phyloP scores from a whole-genome alignment of 2,797 vertebrate genomes.

The Prunella strophiata region DNA sequence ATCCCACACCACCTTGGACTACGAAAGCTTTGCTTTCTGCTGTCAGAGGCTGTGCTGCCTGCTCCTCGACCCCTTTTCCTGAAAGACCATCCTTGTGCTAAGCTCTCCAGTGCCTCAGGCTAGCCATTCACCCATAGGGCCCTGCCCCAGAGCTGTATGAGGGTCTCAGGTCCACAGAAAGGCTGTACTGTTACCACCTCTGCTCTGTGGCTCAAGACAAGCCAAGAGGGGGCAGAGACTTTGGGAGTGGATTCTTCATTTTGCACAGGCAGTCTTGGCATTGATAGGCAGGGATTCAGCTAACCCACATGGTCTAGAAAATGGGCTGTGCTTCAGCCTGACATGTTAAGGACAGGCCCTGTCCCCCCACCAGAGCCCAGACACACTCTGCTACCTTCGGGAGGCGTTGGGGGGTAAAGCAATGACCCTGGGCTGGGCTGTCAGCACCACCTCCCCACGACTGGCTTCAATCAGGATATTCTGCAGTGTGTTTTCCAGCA shows the following conservation, averaged over 20 bases:
- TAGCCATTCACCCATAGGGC: not conserved
- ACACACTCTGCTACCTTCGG: slow-evolving; percentile 40
- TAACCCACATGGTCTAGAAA: not conserved
- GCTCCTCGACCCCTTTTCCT: not conserved
- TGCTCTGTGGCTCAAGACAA: not conserved
- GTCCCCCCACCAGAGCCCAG: not conserved
- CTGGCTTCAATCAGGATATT: slow-evolving; percentile 91
- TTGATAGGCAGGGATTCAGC: not conserved
- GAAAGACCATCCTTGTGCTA: not conserved
- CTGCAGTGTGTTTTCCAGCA: slow-evolving; percentile 87
- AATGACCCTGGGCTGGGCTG: slow-evolving; percentile 78
- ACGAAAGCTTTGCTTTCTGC: not conserved
- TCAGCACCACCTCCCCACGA: slow-evolving; percentile 87
- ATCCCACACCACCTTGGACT: not conserved
- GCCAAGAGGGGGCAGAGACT: not conserved
- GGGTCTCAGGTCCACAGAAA: not conserved
- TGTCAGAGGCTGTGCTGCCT: not conserved
- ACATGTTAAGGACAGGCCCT: not conserved
- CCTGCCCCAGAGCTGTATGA: not conserved
- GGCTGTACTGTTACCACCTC: not conserved
- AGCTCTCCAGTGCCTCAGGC: not conserved
- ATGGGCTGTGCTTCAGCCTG: not conserved
- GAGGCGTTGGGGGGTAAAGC: slow-evolving; percentile 70
- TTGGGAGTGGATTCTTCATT: not conserved
- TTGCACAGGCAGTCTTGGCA: not conserved